A percentile compares a stretch with the other conserved stretches of the same genome.
phyloP scores from a whole-genome alignment of 2,113 vertebrate species.

The Tragelaphus strepsiceros region DNA sequence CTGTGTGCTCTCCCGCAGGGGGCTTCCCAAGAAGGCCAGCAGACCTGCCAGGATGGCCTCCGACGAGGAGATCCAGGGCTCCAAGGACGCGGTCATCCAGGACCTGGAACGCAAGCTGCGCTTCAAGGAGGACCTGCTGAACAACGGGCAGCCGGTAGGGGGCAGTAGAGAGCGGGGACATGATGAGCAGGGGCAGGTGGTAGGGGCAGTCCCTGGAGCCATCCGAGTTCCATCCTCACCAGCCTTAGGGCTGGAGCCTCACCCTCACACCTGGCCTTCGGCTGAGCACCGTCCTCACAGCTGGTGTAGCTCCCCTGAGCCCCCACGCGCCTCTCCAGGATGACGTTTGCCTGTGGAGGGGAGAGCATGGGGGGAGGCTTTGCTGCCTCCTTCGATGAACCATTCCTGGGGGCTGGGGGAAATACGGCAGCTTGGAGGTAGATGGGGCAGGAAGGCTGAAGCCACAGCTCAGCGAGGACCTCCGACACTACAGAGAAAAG shows the following conservation, averaged over 20 bases:
- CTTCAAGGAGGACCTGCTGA: constrained; percentile 96
- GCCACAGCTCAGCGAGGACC: neutral
- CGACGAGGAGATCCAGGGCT: constrained; percentile 97
- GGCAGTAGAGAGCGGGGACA: rapidly evolving
- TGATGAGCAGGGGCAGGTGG: neutral
- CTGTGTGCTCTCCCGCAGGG: constrained; percentile 78
- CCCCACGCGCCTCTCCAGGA: neutral
- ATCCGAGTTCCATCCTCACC: rapidly evolving
- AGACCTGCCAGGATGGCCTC: constrained; percentile 88
- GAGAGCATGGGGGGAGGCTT: neutral
- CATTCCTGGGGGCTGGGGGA: neutral
- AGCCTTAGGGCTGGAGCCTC: neutral
- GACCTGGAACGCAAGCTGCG: constrained; percentile 97
- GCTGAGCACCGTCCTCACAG: neutral
- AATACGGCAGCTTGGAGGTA: neutral
- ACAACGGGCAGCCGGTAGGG: constrained; percentile 91
- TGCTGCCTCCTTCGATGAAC: no score
- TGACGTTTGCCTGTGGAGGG: neutral
- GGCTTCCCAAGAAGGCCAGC: constrained; percentile 89
- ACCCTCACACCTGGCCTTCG: neutral
- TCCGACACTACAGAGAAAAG: neutral
- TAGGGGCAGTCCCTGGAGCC: neutral
- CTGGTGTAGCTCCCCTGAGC: neutral
- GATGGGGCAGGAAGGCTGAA: neutral
- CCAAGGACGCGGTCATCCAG: constrained; percentile 98